Conservation (phyloP, 2,888 invertebrate species). For the Drosophila affinis region DNA sequence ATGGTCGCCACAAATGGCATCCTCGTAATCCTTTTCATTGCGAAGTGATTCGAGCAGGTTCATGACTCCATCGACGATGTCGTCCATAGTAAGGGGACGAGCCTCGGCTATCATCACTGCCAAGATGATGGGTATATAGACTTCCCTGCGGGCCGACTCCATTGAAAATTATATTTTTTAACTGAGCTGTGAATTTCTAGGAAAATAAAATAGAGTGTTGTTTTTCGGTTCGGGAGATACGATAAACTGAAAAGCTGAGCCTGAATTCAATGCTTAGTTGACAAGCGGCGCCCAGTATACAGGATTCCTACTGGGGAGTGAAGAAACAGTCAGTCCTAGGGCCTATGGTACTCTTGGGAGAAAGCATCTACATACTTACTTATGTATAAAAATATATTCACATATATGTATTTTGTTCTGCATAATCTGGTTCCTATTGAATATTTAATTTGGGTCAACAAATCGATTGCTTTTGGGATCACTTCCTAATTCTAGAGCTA, state of each 20-base stretch:
- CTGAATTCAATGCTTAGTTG: constrained; percentile 22
- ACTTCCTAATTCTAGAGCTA: background rate
- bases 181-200: background rate
- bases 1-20: constrained; percentile 31
- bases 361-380: no score
- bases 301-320: no score
- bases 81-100: constrained; percentile 63
- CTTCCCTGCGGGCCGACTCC: constrained; percentile 48
- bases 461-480: background rate
- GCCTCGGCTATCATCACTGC: constrained; percentile 63
- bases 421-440: background rate
- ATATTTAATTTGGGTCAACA: background rate
- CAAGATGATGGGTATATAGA: constrained; percentile 55
- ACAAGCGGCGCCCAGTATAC: constrained; percentile 41
- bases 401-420: background rate
- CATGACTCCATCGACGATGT: constrained; percentile 54
- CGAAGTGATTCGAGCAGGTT: constrained; percentile 45
- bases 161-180: constrained; percentile 22
- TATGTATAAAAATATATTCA: no score
- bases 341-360: no score
- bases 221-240: background rate
- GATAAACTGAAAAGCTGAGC: constrained; percentile 19
- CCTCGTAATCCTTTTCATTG: constrained; percentile 28
- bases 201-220: background rate
- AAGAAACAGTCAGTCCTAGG: no score